Conservation (phyloP, 2,113 vertebrate species). For the Oreochromis spilurus region DNA sequence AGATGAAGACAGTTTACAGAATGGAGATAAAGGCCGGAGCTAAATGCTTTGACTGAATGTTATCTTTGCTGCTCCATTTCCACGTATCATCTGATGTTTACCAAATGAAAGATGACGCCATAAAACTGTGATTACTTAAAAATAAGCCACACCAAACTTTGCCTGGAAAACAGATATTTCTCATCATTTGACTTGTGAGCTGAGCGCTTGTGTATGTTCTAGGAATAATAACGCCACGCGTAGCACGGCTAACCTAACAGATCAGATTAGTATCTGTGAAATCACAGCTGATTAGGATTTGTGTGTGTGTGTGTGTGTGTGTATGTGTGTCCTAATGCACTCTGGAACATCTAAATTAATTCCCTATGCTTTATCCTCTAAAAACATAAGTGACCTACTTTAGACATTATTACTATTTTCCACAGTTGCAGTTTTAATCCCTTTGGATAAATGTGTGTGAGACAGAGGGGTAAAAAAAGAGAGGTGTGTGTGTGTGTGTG, state of each 20-base stretch:
- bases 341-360: conserved; percentile 57
- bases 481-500: neutral
- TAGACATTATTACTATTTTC: conserved; percentile 35
- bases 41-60: neutral
- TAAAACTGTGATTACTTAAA: neutral
- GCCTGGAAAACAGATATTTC: neutral
- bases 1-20: conserved; percentile 18
- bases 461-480: neutral
- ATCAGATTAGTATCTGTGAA: conserved; percentile 59
- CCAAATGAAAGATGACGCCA: neutral
- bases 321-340: conserved; percentile 42
- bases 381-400: conserved; percentile 68
- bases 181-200: neutral
- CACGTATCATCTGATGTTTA: neutral
- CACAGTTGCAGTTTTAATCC: conserved; percentile 33
- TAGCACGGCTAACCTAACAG: conserved; percentile 15
- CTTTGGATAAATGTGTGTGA: conserved; percentile 3
- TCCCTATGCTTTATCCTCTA: conserved; percentile 57
- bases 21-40: neutral
- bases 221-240: conserved; percentile 25
- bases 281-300: conserved; percentile 47
- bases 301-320: conserved; percentile 4
- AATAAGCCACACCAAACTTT: neutral
- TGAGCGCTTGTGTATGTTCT: conserved; percentile 12
- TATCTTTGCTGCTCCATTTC: neutral